A percentile compares a stretch with the other conserved stretches of the same genome.
phyloP scores from a whole-genome alignment of 1,140 invertebrate species.

The Epicauta chinensis region DNA sequence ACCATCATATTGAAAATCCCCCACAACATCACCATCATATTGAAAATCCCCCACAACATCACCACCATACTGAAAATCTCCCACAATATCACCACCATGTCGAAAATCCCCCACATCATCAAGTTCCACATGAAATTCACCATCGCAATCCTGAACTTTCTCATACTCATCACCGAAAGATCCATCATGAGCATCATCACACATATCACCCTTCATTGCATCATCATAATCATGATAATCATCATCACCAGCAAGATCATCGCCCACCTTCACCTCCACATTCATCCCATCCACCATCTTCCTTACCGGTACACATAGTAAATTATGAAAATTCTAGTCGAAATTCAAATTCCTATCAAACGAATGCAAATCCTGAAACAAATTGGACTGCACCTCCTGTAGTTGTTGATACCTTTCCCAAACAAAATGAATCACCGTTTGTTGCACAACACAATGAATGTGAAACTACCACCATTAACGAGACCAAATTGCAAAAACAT shows the following conservation, averaged over 20 bases:
- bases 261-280: too few species aligned
- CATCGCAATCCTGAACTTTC: not conserved
- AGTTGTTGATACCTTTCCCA: not conserved
- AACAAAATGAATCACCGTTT: constrained; percentile 4
- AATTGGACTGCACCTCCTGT: constrained; percentile 1
- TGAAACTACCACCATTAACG: constrained; percentile 31
- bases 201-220: too few species aligned
- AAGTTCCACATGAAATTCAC: constrained; percentile 8
- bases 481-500: constrained; percentile 25
- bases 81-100: constrained; percentile 9
- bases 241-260: constrained; percentile 5
- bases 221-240: constrained; percentile 7
- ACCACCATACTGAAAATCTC: not conserved
- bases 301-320: too few species aligned
- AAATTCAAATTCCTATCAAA: too few species aligned
- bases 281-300: not conserved
- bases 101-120: constrained; percentile 6
- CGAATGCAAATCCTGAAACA: not conserved
- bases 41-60: not conserved
- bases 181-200: not conserved
- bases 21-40: constrained; percentile 6
- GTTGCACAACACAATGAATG: constrained; percentile 25
- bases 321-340: too few species aligned
- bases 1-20: constrained; percentile 6
- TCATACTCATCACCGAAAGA: too few species aligned